Percentiles rank a stretch among this genome's conserved stretches.
These are phyloP conservation scores for Diogma glabrata DNA, from an alignment of 2,888 invertebrate species.

Conservation along the genomic window DNA sequence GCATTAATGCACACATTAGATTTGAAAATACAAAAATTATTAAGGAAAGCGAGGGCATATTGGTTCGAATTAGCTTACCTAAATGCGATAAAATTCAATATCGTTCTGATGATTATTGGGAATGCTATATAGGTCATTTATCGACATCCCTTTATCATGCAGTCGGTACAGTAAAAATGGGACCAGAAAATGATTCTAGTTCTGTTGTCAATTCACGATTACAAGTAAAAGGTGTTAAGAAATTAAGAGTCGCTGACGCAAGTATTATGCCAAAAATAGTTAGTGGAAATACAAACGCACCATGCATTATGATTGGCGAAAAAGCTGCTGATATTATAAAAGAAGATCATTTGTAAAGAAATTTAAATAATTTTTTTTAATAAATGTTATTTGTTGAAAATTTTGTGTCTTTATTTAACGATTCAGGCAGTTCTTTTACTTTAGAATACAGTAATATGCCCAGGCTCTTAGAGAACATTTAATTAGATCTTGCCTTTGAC, in stretches of 20 bases:
- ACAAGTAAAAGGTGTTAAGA: constrained; percentile 64
- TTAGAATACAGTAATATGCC: too few relatives aligned
- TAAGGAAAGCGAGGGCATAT: constrained; percentile 30
- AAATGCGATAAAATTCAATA: constrained; percentile 62
- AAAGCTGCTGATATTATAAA: constrained; percentile 83
- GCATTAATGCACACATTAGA: constrained; percentile 69
- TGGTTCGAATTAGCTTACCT: constrained; percentile 63
- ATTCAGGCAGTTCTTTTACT: too few relatives aligned
- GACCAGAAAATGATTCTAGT: constrained; percentile 57
- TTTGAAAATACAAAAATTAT: constrained; percentile 54
- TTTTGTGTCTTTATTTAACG: too few relatives aligned
- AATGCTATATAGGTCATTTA: constrained; percentile 69
- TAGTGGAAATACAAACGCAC: constrained; percentile 84
- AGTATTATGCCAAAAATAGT: constrained; percentile 82
- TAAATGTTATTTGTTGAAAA: too few relatives aligned
- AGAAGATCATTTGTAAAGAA: too few relatives aligned
- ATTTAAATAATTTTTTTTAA: too few relatives aligned
- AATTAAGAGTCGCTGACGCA: constrained; percentile 69
- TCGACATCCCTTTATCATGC: constrained; percentile 79
- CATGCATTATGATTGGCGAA: constrained; percentile 82
- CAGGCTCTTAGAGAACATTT: too few relatives aligned
- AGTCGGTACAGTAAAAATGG: constrained; percentile 78
- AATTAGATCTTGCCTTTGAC: too few relatives aligned
- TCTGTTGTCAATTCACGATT: constrained; percentile 72
- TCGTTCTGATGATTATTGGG: constrained; percentile 77